A percentile compares a stretch with the other conserved stretches of the same genome.
These are phyloP conservation scores for Antedon mediterranea DNA, from an alignment of 53 echinoderm and acorn worm species.

Conservation along the genomic window DNA sequence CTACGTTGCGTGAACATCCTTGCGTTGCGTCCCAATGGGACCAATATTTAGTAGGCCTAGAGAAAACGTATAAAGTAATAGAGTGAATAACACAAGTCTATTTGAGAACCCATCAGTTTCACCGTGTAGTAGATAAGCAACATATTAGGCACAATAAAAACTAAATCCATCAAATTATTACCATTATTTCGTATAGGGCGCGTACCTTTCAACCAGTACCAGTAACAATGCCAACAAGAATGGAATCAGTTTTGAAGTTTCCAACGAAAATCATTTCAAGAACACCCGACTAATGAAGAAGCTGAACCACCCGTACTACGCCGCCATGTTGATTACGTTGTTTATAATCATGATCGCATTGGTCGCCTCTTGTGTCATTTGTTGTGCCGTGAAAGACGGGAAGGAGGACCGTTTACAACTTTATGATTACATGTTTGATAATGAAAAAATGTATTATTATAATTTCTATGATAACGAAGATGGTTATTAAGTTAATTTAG, in stretches of 20 bases:
- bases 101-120: too few relatives aligned
- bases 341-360: background rate
- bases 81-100: too few relatives aligned
- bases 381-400: background rate
- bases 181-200: background rate
- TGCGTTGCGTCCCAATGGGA: too few relatives aligned
- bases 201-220: background rate
- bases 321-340: background rate
- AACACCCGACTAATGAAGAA: too few relatives aligned
- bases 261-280: too few relatives aligned
- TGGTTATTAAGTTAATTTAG: background rate
- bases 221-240: background rate
- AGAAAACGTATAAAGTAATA: too few relatives aligned
- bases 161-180: too few relatives aligned
- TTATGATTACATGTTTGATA: background rate
- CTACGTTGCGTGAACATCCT: too few relatives aligned
- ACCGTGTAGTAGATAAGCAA: too few relatives aligned
- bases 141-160: too few relatives aligned
- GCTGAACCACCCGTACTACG: background rate
- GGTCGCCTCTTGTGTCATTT: background rate
- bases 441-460: too few relatives aligned
- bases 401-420: background rate
- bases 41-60: too few relatives aligned
- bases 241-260: background rate
- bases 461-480: background rate